Percentiles rank a stretch among this genome's conserved stretches.
Evolutionary conservation across 2,113 vertebrate species (phyloP).

Genomic region (Spilogale gracilis): DNA sequence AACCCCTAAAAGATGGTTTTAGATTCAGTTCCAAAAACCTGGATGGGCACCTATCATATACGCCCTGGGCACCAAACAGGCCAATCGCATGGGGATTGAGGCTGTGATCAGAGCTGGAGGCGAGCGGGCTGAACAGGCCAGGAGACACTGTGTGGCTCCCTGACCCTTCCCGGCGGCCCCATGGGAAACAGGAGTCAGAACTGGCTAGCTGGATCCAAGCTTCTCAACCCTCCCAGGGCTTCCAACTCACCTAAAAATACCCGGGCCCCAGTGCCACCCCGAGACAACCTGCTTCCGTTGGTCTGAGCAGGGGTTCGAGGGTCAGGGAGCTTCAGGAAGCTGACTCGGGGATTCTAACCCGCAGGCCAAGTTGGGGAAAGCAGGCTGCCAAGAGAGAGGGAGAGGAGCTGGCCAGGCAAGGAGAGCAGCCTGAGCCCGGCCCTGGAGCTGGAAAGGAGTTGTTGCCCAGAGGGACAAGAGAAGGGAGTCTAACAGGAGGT

Average conservation of each 20-base stretch:
- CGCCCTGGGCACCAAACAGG: accelerated
- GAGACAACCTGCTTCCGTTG: accelerated
- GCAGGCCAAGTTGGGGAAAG: neutral
- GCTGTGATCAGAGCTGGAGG: neutral
- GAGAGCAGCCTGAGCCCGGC: neutral
- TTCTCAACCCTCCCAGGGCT: neutral
- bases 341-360: neutral
- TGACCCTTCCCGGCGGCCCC: neutral
- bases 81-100: accelerated
- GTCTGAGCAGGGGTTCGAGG: neutral
- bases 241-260: neutral
- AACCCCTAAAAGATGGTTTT: neutral
- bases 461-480: accelerated
- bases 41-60: accelerated
- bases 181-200: neutral
- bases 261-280: neutral
- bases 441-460: neutral
- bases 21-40: neutral
- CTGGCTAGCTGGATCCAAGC: neutral
- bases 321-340: neutral
- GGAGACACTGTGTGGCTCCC: neutral
- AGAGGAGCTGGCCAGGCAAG: too few species aligned
- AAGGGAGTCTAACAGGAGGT: neutral
- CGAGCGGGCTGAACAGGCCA: accelerated
- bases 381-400: too few species aligned